These are phyloP conservation scores for Molanna angustata DNA, from an alignment of 2,888 invertebrate genomes.

Conservation along the genomic window DNA sequence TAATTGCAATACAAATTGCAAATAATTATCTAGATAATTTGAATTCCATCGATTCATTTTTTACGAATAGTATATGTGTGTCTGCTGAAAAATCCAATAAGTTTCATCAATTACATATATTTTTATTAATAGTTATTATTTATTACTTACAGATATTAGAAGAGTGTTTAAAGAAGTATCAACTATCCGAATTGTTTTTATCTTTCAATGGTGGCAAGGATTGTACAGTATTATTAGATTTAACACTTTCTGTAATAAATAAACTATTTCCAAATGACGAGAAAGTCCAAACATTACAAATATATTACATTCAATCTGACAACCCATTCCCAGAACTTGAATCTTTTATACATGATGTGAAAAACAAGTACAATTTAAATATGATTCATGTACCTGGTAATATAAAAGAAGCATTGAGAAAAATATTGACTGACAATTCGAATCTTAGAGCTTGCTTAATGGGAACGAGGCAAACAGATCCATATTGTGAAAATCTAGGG, in stretches of 20 bases:
- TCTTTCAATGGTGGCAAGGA: slow-evolving; percentile 99
- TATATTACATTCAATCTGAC: slow-evolving; percentile 77
- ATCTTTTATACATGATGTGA: slow-evolving; percentile 72
- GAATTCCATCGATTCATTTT: too few species aligned
- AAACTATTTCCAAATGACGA: slow-evolving; percentile 41
- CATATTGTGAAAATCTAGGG: slow-evolving; percentile 65
- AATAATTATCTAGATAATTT: too few species aligned
- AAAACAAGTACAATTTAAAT: slow-evolving; percentile 69
- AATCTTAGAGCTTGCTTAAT: slow-evolving; percentile 82
- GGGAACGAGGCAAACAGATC: slow-evolving; percentile 90
- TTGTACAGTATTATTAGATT: slow-evolving; percentile 82
- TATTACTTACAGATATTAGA: slow-evolving; percentile 55
- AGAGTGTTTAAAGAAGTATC: slow-evolving; percentile 60
- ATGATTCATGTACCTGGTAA: slow-evolving; percentile 65
- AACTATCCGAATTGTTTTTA: slow-evolving; percentile 75
- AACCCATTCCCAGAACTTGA: slow-evolving; percentile 86
- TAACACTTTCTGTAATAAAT: slow-evolving; percentile 42
- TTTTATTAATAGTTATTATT: slow-evolving; percentile 1
- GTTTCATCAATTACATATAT: neutral
- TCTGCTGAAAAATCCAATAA: slow-evolving; percentile 1
- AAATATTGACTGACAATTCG: slow-evolving; percentile 56
- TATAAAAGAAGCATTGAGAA: slow-evolving; percentile 68
- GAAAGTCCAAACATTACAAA: slow-evolving; percentile 54
- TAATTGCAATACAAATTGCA: too few species aligned
- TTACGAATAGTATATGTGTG: too few species aligned